Conservation (phyloP, 2,797 vertebrate species). For the Periparus ater region DNA sequence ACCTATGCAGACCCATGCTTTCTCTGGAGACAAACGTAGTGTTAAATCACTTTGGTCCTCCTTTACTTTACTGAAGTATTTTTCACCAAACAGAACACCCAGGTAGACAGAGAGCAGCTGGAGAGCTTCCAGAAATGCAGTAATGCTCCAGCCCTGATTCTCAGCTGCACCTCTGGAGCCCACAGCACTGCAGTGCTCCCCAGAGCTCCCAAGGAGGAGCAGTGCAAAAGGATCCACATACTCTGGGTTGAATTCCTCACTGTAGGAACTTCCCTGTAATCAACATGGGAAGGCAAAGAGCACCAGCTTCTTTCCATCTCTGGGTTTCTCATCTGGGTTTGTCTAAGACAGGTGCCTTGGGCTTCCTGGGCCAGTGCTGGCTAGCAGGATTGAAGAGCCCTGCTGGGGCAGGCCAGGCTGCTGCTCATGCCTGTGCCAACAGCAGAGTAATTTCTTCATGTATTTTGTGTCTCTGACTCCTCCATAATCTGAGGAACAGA, state of each 20-base stretch:
- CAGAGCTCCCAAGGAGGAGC: neutral
- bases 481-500: neutral
- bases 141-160: neutral
- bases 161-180: neutral
- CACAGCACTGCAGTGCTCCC: too few relatives aligned
- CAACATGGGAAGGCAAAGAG: neutral
- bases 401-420: neutral
- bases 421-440: neutral
- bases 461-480: neutral
- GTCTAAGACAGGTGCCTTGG: neutral
- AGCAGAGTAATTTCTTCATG: neutral
- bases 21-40: neutral
- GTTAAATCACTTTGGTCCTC: neutral
- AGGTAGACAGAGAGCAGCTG: neutral
- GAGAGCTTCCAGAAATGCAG: neutral
- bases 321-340: neutral
- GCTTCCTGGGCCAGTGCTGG: neutral
- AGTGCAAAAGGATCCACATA: neutral
- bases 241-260: neutral
- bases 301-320: neutral
- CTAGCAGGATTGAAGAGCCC: neutral
- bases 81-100: neutral
- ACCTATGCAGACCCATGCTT: accelerated
- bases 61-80: neutral
- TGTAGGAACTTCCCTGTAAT: neutral